Base-by-base conservation (phyloP, 2,888 invertebrate species). In the Orchestes rusci region DNA sequence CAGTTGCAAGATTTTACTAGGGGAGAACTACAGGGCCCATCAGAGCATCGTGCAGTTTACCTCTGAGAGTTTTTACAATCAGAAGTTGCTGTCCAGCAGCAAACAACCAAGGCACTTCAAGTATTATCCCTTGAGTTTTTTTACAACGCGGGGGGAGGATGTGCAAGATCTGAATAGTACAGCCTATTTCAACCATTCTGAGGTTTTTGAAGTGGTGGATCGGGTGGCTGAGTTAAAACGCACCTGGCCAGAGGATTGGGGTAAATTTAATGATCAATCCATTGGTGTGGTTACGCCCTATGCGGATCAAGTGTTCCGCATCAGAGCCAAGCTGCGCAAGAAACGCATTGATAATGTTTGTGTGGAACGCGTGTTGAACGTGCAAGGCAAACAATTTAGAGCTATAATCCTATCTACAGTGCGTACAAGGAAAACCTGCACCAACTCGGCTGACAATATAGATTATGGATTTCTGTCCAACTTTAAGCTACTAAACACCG, bases 261-360 rank as follows among this genome's bases (percentile, higher is more conserved):
- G 88, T 36, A 77, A 80, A 50, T 75, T 81, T 37, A 77, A 79
- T 53, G 86, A 86, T 55, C 80, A 79, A 48, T 81, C 83, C 45
- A 85, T 90, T 48, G 88, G 89, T 1, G 84, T 90, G n/a, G 79
- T 90, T 66, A 82, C 86, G 0, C 87, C 87, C 1, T 90, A 89
- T 64, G 77, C 84, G 1, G 89, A 89, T 67, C 90, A 90, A 71
- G 78, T 78, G 3, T 77, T 79, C 55, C 73, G 83, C 50, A 86
- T 90, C 51, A 74, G 89, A 45, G 77, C 78, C 18, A 87, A 87
- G 58, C 66, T 90, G 41, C 71, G 87, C 17, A 85, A 85, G 59
- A 73, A 80, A 3, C 74, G 80, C 19, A 74, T 89, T 67, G 77
- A 76, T 51, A 80, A 81, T 44, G 82, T 89, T 32, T 83, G 84